A percentile compares a stretch with the other conserved stretches of the same genome.
Conservation (phyloP, 2,797 vertebrate species). For the Megaceryle alcyon region DNA sequence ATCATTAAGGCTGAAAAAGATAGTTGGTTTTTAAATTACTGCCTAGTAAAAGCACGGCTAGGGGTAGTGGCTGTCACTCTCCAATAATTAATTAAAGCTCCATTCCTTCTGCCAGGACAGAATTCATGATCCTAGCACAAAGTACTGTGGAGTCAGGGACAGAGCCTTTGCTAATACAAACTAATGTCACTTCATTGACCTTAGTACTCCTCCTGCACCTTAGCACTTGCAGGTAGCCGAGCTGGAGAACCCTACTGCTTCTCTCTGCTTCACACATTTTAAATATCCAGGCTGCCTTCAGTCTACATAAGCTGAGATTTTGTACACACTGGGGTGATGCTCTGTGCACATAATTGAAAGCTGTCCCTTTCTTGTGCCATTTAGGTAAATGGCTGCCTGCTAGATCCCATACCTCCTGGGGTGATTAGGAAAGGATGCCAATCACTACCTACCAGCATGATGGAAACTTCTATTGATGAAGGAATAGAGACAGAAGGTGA, state of each 20-base stretch:
- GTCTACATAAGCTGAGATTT: background rate
- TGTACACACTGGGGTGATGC: background rate
- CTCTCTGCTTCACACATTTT: background rate
- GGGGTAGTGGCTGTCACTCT: background rate
- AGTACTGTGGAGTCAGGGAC: background rate
- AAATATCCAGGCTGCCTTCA: background rate
- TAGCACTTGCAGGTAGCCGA: background rate
- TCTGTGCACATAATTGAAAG: background rate
- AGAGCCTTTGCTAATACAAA: background rate
- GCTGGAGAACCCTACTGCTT: background rate
- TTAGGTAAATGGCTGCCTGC: constrained; percentile 94
- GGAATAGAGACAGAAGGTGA: constrained; percentile 94
- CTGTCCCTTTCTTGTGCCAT: background rate
- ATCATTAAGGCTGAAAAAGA: background rate
- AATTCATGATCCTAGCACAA: background rate
- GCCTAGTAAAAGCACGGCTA: background rate
- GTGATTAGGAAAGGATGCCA: constrained; percentile 91
- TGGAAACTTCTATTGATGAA: constrained; percentile 98
- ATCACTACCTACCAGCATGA: constrained; percentile 95
- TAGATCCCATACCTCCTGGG: constrained; percentile 90
- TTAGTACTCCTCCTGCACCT: background rate
- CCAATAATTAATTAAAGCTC: background rate
- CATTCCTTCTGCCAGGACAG: background rate
- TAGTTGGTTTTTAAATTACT: background rate
- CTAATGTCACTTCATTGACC: background rate